A percentile compares a stretch with the other conserved stretches of the same genome.
phyloP scores from a whole-genome alignment of 2,888 invertebrate genomes.

The Esperia sulphurella region DNA sequence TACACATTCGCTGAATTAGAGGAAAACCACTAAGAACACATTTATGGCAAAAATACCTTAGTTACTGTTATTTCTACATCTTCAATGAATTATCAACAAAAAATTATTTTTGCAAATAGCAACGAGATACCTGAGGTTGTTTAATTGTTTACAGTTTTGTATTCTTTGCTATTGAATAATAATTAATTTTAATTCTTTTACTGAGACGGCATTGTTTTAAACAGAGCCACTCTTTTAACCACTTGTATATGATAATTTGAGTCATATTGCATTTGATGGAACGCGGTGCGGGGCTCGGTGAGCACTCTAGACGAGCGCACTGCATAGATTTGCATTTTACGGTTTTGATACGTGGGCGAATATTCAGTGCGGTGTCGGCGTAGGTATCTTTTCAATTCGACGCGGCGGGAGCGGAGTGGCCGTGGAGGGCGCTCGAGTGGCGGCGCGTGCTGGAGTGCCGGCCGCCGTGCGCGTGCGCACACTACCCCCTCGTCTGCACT shows the following conservation, averaged over 20 bases:
- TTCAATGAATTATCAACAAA: not conserved
- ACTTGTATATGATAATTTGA: slow-evolving; percentile 64
- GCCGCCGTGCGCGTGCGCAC: slow-evolving; percentile 64
- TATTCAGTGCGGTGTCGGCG: slow-evolving; percentile 72
- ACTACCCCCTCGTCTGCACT: slow-evolving; percentile 16
- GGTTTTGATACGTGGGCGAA: slow-evolving; percentile 76
- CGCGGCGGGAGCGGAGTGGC: slow-evolving; percentile 68
- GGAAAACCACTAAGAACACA: slow-evolving; percentile 28
- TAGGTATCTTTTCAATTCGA: slow-evolving; percentile 76
- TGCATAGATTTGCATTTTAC: slow-evolving; percentile 79
- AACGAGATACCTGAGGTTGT: not conserved
- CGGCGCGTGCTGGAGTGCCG: slow-evolving; percentile 73
- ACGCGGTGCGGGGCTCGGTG: slow-evolving; percentile 48
- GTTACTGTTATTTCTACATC: not conserved
- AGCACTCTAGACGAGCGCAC: slow-evolving; percentile 71
- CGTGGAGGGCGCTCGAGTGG: slow-evolving; percentile 64
- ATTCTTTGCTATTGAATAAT: too few relatives aligned
- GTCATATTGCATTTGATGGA: slow-evolving; percentile 72
- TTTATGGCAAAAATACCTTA: not conserved
- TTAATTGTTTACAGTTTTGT: too few relatives aligned
- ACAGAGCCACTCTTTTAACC: slow-evolving; percentile 48
- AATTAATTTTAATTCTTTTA: not conserved
- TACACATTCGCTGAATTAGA: slow-evolving; percentile 50
- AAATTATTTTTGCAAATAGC: not conserved
- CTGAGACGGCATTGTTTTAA: slow-evolving; percentile 17